Percentiles rank a stretch among this genome's conserved stretches.
phyloP scores from a whole-genome alignment of 2,113 vertebrate genomes.

The Noctilio leporinus region DNA sequence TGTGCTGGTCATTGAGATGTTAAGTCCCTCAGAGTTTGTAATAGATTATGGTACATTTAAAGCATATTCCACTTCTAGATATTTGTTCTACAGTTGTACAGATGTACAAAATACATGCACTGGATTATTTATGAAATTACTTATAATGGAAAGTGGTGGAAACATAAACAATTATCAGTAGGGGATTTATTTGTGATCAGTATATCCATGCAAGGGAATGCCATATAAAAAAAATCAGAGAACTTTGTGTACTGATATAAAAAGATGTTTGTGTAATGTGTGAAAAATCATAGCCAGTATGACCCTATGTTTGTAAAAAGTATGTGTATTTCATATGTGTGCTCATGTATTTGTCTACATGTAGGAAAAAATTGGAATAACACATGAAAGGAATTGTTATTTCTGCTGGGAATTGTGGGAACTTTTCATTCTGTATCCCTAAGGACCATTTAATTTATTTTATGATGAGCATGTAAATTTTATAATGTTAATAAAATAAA shows the following conservation, averaged over 20 bases:
- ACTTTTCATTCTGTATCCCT: not conserved
- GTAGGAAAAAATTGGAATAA: not conserved
- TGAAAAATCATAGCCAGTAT: not conserved
- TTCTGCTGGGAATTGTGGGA: not conserved
- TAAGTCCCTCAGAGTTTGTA: not conserved
- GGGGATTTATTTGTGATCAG: not conserved
- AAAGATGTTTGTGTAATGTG: not conserved
- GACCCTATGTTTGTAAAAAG: not conserved
- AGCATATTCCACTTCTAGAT: not conserved
- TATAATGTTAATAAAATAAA: not conserved
- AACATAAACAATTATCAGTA: not conserved
- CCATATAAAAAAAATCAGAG: not conserved
- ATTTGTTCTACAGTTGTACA: not conserved
- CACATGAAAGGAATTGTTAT: not conserved
- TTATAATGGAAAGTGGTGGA: not conserved
- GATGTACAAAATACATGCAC: not conserved
- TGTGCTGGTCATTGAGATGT: not conserved
- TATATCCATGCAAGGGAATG: not conserved
- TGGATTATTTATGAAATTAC: not conserved
- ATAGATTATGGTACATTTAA: not conserved
- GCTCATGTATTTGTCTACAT: not conserved
- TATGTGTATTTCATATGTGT: not conserved
- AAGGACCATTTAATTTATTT: conserved; percentile 15
- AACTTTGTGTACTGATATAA: not conserved
- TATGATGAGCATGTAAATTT: not conserved